Evolutionary conservation across 2,888 invertebrate species (phyloP).

Genomic region (Ceramica pisi): DNA sequence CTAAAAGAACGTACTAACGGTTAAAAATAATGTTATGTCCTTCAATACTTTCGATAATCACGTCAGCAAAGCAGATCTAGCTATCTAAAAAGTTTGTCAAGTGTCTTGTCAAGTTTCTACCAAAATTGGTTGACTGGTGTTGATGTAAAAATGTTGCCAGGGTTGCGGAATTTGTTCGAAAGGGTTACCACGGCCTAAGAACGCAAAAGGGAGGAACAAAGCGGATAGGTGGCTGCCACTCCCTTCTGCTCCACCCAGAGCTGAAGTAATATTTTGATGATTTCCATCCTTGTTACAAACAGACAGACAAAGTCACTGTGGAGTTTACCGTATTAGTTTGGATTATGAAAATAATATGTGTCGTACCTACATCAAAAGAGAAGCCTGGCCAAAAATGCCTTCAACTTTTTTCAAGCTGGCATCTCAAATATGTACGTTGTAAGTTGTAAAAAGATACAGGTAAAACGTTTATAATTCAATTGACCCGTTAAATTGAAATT

Average conservation of each 20-base stretch:
- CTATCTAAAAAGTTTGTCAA: too few species aligned
- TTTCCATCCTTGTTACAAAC: too few species aligned
- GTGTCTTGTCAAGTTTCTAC: background rate
- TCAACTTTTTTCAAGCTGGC: background rate
- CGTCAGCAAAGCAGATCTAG: too few species aligned
- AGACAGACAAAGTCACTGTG: background rate
- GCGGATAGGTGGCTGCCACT: too few species aligned
- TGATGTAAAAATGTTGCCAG: background rate
- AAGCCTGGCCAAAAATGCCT: background rate
- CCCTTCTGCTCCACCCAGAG: too few species aligned
- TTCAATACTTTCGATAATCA: background rate
- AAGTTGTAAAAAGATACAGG: slow-evolving; percentile 5
- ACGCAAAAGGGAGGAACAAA: too few species aligned
- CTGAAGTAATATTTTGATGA: too few species aligned
- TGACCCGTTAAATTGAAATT: slow-evolving; percentile 21
- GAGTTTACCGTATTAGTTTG: background rate
- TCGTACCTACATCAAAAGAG: background rate
- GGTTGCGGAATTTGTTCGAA: too few species aligned
- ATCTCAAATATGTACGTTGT: background rate
- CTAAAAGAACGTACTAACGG: fast-evolving
- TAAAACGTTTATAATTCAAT: slow-evolving; percentile 28
- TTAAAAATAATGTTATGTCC: background rate
- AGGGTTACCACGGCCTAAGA: too few species aligned
- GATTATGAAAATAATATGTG: background rate
- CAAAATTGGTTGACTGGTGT: background rate